These are phyloP conservation scores for Turdus rufiventris DNA, from an alignment of 2,113 vertebrate species.

Conservation along the genomic window DNA sequence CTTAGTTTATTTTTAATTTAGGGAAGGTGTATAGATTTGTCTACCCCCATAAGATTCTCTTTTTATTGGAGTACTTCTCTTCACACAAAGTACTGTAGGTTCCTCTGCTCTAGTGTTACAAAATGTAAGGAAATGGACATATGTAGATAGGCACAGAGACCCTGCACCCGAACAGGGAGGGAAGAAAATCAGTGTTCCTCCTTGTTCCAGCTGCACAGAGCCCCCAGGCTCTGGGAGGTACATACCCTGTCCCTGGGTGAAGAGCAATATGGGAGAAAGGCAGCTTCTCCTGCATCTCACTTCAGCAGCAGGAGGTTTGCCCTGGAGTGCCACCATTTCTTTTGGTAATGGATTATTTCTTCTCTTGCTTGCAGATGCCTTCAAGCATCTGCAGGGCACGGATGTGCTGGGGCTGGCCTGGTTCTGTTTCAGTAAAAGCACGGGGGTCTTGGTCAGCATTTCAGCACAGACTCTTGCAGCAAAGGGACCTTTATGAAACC, in stretches of 20 bases:
- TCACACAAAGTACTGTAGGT: neutral
- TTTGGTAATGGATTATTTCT: neutral
- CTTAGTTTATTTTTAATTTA: neutral
- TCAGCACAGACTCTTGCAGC: neutral
- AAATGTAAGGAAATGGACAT: neutral
- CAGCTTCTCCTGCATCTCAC: neutral
- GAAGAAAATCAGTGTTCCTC: neutral
- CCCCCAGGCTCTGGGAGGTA: neutral
- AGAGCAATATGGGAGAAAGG: neutral
- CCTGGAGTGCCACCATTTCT: neutral
- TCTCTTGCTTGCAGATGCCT: neutral
- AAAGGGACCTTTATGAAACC: neutral
- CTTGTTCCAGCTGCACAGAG: neutral
- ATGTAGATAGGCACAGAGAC: neutral
- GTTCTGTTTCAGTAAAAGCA: neutral
- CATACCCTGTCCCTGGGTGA: rapidly evolving
- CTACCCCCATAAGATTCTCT: neutral
- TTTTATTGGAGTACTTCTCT: neutral
- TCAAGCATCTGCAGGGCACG: neutral
- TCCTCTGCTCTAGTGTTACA: neutral
- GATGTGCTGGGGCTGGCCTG: neutral
- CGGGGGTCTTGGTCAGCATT: neutral
- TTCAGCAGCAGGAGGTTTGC: neutral
- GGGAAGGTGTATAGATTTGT: neutral
- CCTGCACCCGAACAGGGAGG: neutral